Conservation (phyloP, 2,888 invertebrate species). For the Trichogramma dendrolimi region DNA sequence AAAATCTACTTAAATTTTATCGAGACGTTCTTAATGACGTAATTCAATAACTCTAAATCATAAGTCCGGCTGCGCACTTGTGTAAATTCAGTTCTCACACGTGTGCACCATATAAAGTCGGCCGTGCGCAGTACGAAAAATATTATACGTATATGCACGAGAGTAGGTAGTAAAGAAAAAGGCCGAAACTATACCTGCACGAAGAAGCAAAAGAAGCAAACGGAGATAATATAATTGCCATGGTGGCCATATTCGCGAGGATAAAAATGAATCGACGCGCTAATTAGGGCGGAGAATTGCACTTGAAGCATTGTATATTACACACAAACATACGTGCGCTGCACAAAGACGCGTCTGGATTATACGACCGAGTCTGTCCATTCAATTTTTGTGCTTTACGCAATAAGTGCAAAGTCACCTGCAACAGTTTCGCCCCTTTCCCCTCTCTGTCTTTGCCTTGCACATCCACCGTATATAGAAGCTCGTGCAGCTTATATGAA, state of each 20-base stretch:
- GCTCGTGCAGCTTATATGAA: background rate
- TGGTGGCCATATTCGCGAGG: background rate
- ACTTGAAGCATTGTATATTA: too few species aligned
- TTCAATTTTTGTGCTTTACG: too few species aligned
- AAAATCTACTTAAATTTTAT: too few species aligned
- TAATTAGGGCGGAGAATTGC: conserved; percentile 24
- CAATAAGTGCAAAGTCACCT: background rate
- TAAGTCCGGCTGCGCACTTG: conserved; percentile 2
- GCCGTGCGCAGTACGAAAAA: too few species aligned
- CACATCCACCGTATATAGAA: background rate
- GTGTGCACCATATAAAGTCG: background rate
- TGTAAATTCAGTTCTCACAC: conserved; percentile 18
- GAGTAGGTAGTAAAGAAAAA: too few species aligned
- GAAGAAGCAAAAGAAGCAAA: too few species aligned
- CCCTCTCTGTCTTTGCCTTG: background rate
- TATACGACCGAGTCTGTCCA: too few species aligned
- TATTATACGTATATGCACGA: too few species aligned
- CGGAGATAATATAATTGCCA: too few species aligned
- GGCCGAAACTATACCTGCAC: too few species aligned
- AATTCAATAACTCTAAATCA: conserved; percentile 22
- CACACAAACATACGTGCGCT: too few species aligned
- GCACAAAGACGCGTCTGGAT: too few species aligned
- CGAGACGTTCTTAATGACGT: background rate
- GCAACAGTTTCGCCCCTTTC: background rate
- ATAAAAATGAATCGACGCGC: conserved; percentile 21